Conservation (phyloP, 2,113 vertebrate genomes). For the Anarhynchus alexandrinus region DNA sequence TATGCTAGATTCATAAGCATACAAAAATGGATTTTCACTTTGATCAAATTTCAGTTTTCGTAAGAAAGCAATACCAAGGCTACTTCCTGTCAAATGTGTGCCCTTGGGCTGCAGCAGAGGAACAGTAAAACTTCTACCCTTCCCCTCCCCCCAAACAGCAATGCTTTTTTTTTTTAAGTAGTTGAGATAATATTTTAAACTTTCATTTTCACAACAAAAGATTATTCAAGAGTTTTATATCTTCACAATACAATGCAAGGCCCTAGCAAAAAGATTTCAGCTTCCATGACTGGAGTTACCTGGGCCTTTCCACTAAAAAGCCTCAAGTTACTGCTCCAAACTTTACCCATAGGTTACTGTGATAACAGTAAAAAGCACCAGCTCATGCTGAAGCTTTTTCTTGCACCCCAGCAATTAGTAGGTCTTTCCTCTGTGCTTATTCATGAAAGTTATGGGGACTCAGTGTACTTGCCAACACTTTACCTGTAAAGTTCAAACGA, state of each 20-base stretch:
- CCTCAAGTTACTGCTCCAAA: not conserved
- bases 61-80: slow-evolving; percentile 1
- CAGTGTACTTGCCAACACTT: not conserved
- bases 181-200: not conserved
- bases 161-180: not conserved
- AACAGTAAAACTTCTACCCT: not conserved
- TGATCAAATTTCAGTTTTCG: not conserved
- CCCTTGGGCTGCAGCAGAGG: not conserved
- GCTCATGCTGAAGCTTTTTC: not conserved
- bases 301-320: not conserved
- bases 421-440: not conserved
- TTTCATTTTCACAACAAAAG: not conserved
- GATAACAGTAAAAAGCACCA: not conserved
- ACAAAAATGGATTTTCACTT: not conserved
- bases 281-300: not conserved
- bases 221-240: not conserved
- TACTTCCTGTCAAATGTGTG: not conserved
- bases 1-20: not conserved
- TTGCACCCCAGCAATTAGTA: not conserved
- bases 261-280: not conserved
- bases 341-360: accelerated
- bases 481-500: not conserved
- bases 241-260: not conserved
- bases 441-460: not conserved
- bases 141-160: not conserved